Base-by-base conservation (phyloP, 2,888 invertebrate species). In the Diarsia brunnea region DNA sequence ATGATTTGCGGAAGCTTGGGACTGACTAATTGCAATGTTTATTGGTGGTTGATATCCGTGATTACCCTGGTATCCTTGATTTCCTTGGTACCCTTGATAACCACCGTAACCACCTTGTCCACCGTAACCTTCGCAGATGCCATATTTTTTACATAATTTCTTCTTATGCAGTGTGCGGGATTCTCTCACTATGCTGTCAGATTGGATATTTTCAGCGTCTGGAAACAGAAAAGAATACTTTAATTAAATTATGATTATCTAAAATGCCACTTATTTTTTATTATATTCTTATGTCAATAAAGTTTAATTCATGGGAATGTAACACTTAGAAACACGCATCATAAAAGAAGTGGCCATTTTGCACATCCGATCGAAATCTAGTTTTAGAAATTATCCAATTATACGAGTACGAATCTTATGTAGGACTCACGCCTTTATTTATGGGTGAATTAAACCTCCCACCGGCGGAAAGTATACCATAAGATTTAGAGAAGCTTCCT, bases 21-120 rank as follows among this genome's bases (percentile, higher is more conserved):
- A 95, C 80, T 96, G 96, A 70, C 96, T 96, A 72, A 96, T 95
- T 4, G 95, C 96, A 69, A 96, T 96, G 86, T 95, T 96, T 75
- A 96, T 94, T 8, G 95, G 93, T 14, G 93, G 93, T 61, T 89
- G 87, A 19, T 91, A 88, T 49, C 91, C 92, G 67, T 89, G 90
- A 88, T 89, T 27, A 86, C 90, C 72, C 82, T 14, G 90, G 43
- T 89, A 84, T 4, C 85, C 87, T 7, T 84, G 85, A 64, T 88
- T 82, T 0, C 86, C 84, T 12, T 85, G 85, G 14, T 86, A 75
- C 7, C 91, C 91, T 63, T 87, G 89, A 64, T 74, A 77, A 82
- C 38, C 90, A 4, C 86, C 86, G 63, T 88, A 73, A 3, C 87
- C 91, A 24, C 87, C 89, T 16, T 91, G 85, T 0, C 87, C 85